A percentile compares a stretch with the other conserved stretches of the same genome.
Conservation (phyloP, 2,888 invertebrate species). For the Thera obeliscata region DNA sequence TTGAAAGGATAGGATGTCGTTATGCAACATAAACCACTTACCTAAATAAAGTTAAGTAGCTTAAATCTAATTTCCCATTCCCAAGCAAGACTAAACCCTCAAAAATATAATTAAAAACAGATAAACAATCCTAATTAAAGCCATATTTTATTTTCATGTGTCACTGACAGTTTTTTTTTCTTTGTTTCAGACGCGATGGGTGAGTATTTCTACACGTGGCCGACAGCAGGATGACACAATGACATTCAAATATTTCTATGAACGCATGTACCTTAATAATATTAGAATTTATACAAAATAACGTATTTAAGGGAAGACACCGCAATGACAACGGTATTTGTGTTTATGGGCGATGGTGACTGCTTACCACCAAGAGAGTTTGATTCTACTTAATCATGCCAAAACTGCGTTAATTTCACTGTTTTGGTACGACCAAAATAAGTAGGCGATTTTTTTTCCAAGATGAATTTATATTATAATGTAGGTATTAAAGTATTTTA, state of each 20-base stretch:
- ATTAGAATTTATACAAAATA: too few relatives aligned
- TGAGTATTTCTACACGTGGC: constrained; percentile 79
- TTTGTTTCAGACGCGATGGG: constrained; percentile 93
- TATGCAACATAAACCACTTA: constrained; percentile 26
- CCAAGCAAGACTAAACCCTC: constrained; percentile 29
- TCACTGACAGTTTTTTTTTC: constrained; percentile 55
- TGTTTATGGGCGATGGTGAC: too few relatives aligned
- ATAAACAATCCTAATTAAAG: constrained; percentile 39
- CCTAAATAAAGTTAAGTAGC: constrained; percentile 7
- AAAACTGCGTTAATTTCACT: too few relatives aligned
- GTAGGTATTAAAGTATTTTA: background rate
- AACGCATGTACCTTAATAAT: too few relatives aligned
- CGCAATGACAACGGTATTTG: too few relatives aligned
- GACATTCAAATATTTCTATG: background rate
- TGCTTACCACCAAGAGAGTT: too few relatives aligned
- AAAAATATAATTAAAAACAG: constrained; percentile 37
- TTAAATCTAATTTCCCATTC: constrained; percentile 30
- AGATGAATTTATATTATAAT: too few relatives aligned
- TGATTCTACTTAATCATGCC: too few relatives aligned
- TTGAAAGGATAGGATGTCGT: constrained; percentile 20
- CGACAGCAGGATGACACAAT: constrained; percentile 61
- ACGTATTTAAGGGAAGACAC: too few relatives aligned
- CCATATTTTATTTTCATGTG: constrained; percentile 44
- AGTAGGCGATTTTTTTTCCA: too few relatives aligned
- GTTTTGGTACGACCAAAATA: too few relatives aligned